phyloP scores from a whole-genome alignment of 2,888 invertebrate genomes.

The Drosophila anomelani region DNA sequence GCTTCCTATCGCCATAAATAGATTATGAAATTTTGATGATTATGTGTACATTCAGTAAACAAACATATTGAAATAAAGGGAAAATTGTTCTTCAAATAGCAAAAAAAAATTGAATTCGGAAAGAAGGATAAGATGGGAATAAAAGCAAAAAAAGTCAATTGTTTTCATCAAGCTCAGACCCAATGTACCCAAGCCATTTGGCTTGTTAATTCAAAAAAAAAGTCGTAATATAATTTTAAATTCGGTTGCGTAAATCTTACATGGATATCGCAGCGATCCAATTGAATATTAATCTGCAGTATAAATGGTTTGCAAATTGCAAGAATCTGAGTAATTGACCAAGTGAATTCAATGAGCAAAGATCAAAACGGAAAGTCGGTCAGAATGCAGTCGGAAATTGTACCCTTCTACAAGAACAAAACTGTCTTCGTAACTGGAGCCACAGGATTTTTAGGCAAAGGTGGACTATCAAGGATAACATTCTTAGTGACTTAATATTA shows the following conservation, averaged over 20 bases:
- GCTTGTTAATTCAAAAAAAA: no score
- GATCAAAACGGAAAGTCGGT: neutral
- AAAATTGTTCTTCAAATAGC: no score
- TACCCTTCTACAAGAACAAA: slow-evolving; percentile 26
- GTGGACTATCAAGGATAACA: slow-evolving; percentile 12
- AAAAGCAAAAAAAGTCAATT: no score
- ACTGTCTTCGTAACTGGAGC: slow-evolving; percentile 30
- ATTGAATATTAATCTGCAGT: neutral
- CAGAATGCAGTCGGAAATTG: slow-evolving; percentile 28
- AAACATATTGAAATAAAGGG: no score
- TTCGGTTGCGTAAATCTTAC: no score
- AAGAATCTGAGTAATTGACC: neutral
- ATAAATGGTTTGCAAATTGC: slow-evolving; percentile 3
- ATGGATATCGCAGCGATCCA: neutral
- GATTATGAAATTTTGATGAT: neutral
- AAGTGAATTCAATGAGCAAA: neutral
- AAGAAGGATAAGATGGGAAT: no score
- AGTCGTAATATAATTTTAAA: no score
- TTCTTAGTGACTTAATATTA: no score
- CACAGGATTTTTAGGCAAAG: slow-evolving; percentile 41
- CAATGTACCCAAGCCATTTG: no score
- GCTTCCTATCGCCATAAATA: neutral
- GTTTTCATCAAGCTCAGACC: no score
- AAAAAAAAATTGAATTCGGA: no score
- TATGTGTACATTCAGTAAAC: no score